These are phyloP conservation scores for Arge pagana DNA, from an alignment of 2,888 invertebrate genomes.

Conservation along the genomic window DNA sequence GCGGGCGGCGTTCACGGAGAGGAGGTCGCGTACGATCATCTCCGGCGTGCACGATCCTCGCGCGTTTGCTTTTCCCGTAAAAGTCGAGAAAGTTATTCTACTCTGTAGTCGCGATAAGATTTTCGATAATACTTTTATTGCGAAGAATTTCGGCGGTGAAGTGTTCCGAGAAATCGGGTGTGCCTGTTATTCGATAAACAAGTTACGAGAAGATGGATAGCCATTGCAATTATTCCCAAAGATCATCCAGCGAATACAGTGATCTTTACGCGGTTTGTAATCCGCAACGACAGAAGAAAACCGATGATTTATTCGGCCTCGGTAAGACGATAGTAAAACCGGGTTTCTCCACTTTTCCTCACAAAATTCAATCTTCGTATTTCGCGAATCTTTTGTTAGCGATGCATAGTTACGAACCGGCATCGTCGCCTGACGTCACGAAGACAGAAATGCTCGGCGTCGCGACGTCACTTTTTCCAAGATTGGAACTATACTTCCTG, in stretches of 20 bases:
- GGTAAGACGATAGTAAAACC: neutral
- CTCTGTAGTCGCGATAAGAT: too few relatives aligned
- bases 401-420: constrained; percentile 9
- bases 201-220: constrained; percentile 2
- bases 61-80: too few relatives aligned
- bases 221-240: constrained; percentile 1
- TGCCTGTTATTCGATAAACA: too few relatives aligned
- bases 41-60: too few relatives aligned
- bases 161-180: neutral
- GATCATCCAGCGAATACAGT: constrained; percentile 5
- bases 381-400: neutral
- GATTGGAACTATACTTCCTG: too few relatives aligned
- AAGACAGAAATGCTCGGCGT: neutral
- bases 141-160: neutral
- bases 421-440: constrained; percentile 13
- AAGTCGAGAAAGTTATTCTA: too few relatives aligned
- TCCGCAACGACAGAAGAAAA: constrained; percentile 9
- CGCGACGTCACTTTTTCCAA: neutral
- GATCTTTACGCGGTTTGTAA: constrained; percentile 14
- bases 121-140: too few relatives aligned
- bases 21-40: too few relatives aligned
- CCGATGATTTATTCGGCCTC: constrained; percentile 2
- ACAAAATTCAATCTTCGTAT: neutral
- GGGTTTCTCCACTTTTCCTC: too few relatives aligned
- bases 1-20: too few relatives aligned